Base-by-base conservation (phyloP, 2,888 invertebrate genomes). In the Pyrocoelia pectoralis region DNA sequence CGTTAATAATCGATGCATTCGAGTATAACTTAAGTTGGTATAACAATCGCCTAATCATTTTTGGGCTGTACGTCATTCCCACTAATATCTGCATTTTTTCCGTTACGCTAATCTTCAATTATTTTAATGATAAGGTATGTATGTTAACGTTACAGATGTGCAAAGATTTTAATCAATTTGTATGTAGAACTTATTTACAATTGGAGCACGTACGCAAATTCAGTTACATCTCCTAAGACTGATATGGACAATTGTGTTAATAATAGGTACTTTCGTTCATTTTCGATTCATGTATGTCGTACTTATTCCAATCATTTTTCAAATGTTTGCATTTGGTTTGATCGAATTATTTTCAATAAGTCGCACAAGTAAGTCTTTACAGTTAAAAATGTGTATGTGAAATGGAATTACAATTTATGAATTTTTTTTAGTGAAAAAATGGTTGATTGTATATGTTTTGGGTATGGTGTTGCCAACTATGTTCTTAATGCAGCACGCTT, bases 11-110 rank as follows among this genome's bases (percentile, higher is more conserved):
- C 72, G 84, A 84, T 67, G 57, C 76, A 13, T 59, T 79, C 41
- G 79, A 81, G 38, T 66, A 81, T 63, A 80, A 83, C 2, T 83
- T 89, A 83, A 82, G 84, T 52, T 89, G 89, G 88, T 89, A 84
- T 70, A 82, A 86, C 1, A 77, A 83, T 66, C 83, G 83, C 8
- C 84, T 83, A 79, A 77, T 88, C 14, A 79, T 88, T 17, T 73
- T 83, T 54, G 82, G 81, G 12, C 69, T 84, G 1, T 83, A 83
- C 65, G 80, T 81, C 48, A 79, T 80, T 59, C 81, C 83, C 0
- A 72, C 80, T 41, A 77, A 80, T 69, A 77, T 81, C 57, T 78
- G 77, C 1, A 56, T 79, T 60, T 78, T 78, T 1, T 5, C 77
- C 49, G 79, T 79, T 38, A 73, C 81, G 55, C 72, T 77, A 52